phyloP scores from a whole-genome alignment of 2,888 invertebrate species.

The Andrena bicolor region DNA sequence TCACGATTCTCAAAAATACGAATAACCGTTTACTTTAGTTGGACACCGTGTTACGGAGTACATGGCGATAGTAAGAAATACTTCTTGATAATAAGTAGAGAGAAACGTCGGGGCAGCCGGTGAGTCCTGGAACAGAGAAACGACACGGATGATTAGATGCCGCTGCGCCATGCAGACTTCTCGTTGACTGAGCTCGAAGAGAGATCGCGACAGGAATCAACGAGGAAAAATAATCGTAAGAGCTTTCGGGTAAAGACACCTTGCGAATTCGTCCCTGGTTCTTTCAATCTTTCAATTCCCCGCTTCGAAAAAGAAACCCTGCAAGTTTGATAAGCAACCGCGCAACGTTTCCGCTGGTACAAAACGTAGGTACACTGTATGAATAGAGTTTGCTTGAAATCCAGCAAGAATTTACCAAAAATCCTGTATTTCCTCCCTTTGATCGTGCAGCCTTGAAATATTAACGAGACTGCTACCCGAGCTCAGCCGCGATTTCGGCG shows the following conservation, averaged over 20 bases:
- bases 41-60: slow-evolving; percentile 77
- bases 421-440: slow-evolving; percentile 3
- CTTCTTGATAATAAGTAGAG: slow-evolving; percentile 80
- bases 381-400: not conserved
- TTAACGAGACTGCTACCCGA: slow-evolving; percentile 17
- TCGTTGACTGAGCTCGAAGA: slow-evolving; percentile 15
- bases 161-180: not conserved
- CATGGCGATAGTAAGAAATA: slow-evolving; percentile 79
- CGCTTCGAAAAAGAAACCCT: not conserved
- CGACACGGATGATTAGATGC: slow-evolving; percentile 32
- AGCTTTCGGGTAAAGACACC: not conserved
- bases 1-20: slow-evolving; percentile 80
- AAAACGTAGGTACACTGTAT: not conserved
- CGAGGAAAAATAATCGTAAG: slow-evolving; percentile 14
- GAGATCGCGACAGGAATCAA: not conserved
- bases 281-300: not conserved
- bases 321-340: not conserved
- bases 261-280: not conserved
- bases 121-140: slow-evolving; percentile 74
- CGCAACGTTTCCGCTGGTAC: not conserved
- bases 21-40: slow-evolving; percentile 74
- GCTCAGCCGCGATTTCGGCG: slow-evolving; percentile 1
- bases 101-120: slow-evolving; percentile 75
- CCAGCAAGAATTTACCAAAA: slow-evolving; percentile 1
- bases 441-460: slow-evolving; percentile 15